phyloP scores from a whole-genome alignment of 2,888 invertebrate genomes.

The Itoplectis maculator region DNA sequence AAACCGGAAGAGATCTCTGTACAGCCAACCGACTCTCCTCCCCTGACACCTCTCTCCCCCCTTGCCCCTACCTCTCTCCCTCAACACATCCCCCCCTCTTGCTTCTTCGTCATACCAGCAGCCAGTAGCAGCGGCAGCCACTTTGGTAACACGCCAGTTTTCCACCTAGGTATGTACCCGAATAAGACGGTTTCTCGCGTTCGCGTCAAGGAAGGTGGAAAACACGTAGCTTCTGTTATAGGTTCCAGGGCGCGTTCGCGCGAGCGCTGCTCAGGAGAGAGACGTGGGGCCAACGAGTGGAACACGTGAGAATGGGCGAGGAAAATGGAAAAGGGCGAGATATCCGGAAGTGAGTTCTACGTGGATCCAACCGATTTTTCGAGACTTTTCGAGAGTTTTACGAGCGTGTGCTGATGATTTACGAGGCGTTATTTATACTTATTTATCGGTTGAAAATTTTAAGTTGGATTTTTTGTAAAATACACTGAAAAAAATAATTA shows the following conservation, averaged over 20 bases:
- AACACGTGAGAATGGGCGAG: background rate
- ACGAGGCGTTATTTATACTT: background rate
- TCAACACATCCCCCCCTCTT: background rate
- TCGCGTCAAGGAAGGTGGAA: constrained; percentile 23
- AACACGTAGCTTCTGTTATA: constrained; percentile 42
- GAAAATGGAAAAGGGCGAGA: constrained; percentile 9
- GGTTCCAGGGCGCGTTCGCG: background rate
- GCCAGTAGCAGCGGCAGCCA: constrained; percentile 20
- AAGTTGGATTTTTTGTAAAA: background rate
- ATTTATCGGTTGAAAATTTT: background rate
- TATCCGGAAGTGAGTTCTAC: background rate
- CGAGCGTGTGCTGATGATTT: background rate
- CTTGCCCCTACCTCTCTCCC: too few species aligned
- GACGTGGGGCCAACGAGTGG: background rate
- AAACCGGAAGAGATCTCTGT: constrained; percentile 31
- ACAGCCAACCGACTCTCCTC: background rate
- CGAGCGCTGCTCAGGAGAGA: too few species aligned
- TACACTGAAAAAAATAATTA: too few species aligned
- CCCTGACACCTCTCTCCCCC: background rate
- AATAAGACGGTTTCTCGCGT: constrained; percentile 34
- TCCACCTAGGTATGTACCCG: constrained; percentile 39
- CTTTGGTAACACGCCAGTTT: constrained; percentile 61
- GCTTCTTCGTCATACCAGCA: background rate
- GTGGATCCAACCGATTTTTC: background rate
- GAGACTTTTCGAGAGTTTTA: background rate